These are phyloP conservation scores for Caenorhabditis remanei DNA, from an alignment of 1,140 invertebrate genomes.

Conservation along the genomic window DNA sequence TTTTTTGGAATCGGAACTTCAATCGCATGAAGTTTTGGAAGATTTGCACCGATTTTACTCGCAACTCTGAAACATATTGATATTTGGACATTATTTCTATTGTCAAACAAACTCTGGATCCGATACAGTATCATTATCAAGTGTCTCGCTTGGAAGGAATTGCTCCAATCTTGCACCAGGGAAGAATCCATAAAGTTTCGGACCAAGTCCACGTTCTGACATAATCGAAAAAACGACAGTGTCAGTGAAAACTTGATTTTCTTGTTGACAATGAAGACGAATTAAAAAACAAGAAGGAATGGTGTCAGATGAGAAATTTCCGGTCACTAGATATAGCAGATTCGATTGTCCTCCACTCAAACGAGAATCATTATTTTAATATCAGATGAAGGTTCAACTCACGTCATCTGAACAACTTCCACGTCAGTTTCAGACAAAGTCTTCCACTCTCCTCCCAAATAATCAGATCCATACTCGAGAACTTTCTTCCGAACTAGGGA, in stretches of 20 bases:
- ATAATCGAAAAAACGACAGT: conserved; percentile 14
- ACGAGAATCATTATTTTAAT: neutral
- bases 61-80: neutral
- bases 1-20: conserved; percentile 25
- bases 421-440: neutral
- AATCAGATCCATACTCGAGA: neutral
- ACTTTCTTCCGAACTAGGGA: neutral
- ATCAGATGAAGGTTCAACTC: neutral
- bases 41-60: neutral
- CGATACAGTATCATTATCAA: conserved; percentile 23
- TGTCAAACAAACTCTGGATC: neutral
- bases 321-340: neutral
- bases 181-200: conserved; percentile 59
- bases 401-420: conserved; percentile 19
- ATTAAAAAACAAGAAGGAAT: conserved; percentile 3
- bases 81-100: neutral
- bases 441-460: conserved; percentile 1
- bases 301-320: neutral
- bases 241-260: conserved; percentile 5
- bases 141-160: conserved; percentile 46
- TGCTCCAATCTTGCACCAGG: conserved; percentile 58
- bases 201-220: conserved; percentile 50
- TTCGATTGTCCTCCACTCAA: neutral
- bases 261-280: conserved; percentile 9
- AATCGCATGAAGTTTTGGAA: conserved; percentile 21